Percentiles rank a stretch among this genome's conserved stretches.
phyloP scores from a whole-genome alignment of 2,113 vertebrate species.

The Campylomormyrus tamandua region DNA sequence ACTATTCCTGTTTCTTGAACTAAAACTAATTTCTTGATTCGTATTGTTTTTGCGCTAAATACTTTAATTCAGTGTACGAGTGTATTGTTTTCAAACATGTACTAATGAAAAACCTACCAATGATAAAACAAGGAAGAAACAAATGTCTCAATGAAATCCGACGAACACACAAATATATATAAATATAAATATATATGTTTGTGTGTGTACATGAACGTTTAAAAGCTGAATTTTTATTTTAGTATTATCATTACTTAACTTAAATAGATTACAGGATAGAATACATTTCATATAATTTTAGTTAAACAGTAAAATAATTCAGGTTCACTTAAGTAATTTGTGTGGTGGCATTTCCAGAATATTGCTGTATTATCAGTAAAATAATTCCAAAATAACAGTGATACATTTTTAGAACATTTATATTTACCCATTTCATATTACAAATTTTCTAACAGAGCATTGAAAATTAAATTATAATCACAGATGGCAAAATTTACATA shows the following conservation, averaged over 20 bases:
- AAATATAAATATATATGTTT: too few relatives aligned
- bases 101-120: background rate
- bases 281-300: background rate
- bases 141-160: background rate
- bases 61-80: background rate
- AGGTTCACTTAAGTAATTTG: background rate
- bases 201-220: background rate
- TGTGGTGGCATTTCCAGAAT: background rate
- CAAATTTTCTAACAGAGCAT: background rate
- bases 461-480: background rate
- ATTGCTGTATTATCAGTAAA: background rate
- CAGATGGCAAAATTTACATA: background rate
- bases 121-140: background rate
- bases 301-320: background rate
- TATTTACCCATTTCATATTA: background rate
- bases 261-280: background rate
- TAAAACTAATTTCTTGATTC: background rate
- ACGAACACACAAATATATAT: background rate
- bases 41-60: background rate
- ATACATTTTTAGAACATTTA: background rate
- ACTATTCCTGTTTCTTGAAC: background rate
- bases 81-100: background rate
- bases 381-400: background rate
- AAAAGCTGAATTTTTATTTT: background rate
- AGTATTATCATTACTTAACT: background rate